These are phyloP conservation scores for Melitaea cinxia DNA, from an alignment of 1,140 invertebrate species.

Conservation along the genomic window DNA sequence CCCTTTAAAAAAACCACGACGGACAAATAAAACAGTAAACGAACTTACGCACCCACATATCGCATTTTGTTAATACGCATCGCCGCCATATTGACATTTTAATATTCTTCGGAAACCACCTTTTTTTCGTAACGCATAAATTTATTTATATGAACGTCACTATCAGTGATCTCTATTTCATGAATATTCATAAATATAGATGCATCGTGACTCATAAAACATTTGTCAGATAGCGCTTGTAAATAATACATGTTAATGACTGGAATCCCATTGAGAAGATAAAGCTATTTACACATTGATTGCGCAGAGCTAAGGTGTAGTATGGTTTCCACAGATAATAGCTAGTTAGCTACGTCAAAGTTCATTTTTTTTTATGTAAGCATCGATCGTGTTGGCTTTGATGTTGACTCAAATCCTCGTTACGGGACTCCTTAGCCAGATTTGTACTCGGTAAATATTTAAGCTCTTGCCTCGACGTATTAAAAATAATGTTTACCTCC, in stretches of 20 bases:
- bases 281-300: slow-evolving; percentile 33
- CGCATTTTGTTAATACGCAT: slow-evolving; percentile 49
- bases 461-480: slow-evolving; percentile 9
- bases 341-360: not conserved
- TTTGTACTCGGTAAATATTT: slow-evolving; percentile 5
- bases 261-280: slow-evolving; percentile 39
- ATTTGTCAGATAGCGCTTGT: slow-evolving; percentile 51
- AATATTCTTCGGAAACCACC: slow-evolving; percentile 21
- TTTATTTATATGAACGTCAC: slow-evolving; percentile 16
- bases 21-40: slow-evolving; percentile 30
- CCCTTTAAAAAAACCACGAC: slow-evolving; percentile 36
- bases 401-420: not conserved
- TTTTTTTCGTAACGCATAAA: slow-evolving; percentile 16
- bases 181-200: slow-evolving; percentile 56
- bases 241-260: slow-evolving; percentile 51
- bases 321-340: not conserved
- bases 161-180: slow-evolving; percentile 41
- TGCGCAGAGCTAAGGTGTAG: not conserved
- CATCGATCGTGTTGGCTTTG: not conserved
- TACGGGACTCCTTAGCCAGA: slow-evolving; percentile 6
- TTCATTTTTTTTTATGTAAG: not conserved
- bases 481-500: slow-evolving; percentile 47
- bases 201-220: slow-evolving; percentile 54
- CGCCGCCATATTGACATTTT: slow-evolving; percentile 48
- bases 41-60: not conserved